phyloP scores from a whole-genome alignment of 2,888 invertebrate genomes.

The Calliphora vomitoria region DNA sequence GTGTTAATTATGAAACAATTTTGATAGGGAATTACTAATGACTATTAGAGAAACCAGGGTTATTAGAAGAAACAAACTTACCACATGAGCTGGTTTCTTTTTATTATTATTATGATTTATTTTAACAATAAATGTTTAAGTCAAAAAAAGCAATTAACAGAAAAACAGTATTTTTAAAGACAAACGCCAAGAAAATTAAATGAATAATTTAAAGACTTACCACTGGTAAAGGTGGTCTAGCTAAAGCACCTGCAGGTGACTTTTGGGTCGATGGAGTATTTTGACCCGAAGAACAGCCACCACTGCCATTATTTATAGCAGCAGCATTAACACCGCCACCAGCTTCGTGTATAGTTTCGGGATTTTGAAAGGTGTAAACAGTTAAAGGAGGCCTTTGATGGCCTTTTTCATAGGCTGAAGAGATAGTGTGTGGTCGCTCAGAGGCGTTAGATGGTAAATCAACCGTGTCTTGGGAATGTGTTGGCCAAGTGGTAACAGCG shows the following conservation, averaged over 20 bases:
- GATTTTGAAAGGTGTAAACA: conserved; percentile 94
- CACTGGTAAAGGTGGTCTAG: conserved; percentile 90
- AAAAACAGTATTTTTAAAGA: conserved; percentile 43
- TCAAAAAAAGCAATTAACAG: conserved; percentile 62
- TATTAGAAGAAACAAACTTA: conserved; percentile 77
- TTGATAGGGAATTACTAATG: conserved; percentile 44
- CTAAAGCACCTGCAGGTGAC: conserved; percentile 86
- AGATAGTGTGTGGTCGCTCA: conserved; percentile 96
- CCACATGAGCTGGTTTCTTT: conserved; percentile 82
- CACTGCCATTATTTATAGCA: conserved; percentile 70
- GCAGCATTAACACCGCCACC: conserved; percentile 72
- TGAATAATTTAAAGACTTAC: conserved; percentile 84
- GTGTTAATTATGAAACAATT: conserved; percentile 42
- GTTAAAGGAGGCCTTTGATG: conserved; percentile 94
- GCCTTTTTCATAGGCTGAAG: conserved; percentile 94
- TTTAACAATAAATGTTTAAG: conserved; percentile 68
- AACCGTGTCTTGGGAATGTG: conserved; percentile 84
- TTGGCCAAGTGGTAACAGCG: conserved; percentile 85
- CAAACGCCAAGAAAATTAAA: not conserved
- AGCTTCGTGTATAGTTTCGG: conserved; percentile 86
- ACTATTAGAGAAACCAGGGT: conserved; percentile 65
- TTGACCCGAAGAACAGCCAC: conserved; percentile 78
- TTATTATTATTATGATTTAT: not conserved
- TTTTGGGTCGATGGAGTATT: conserved; percentile 83
- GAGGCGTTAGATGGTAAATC: conserved; percentile 86